Conservation (phyloP, 1,140 invertebrate genomes). For the Atta texana region DNA sequence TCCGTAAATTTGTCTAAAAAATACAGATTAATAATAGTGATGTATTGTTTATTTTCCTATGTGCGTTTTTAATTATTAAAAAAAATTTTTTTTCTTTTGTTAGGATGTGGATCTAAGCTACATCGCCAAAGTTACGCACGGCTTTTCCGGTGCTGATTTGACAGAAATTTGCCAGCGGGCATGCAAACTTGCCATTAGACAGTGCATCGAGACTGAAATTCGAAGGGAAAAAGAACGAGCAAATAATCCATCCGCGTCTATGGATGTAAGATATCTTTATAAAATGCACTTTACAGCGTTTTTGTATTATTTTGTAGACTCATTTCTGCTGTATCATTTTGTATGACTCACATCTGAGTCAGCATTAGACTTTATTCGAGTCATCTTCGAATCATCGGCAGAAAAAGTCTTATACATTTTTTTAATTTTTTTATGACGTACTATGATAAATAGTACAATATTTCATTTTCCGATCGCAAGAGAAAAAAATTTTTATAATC, state of each 20-base stretch:
- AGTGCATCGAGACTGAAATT: constrained; percentile 99
- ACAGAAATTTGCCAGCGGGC: constrained; percentile 99
- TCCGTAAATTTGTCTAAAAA: neutral
- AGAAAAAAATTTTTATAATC: constrained; percentile 19
- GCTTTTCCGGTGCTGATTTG: constrained; percentile 99
- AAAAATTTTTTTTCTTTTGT: constrained; percentile 64
- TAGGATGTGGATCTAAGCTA: constrained; percentile 97
- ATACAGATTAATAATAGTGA: neutral
- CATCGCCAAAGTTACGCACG: constrained; percentile 98
- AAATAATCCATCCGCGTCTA: constrained; percentile 92
- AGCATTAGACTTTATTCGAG: neutral
- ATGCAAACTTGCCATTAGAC: constrained; percentile 99
- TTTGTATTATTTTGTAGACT: neutral
- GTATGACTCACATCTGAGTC: constrained; percentile 36
- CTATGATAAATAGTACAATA: constrained; percentile 18
- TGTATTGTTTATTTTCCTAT: neutral
- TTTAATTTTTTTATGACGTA: constrained; percentile 31
- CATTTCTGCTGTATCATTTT: constrained; percentile 6
- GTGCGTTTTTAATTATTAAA: neutral
- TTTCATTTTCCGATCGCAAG: neutral
- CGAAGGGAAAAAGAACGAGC: constrained; percentile 94
- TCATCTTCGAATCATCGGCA: neutral
- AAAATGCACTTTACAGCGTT: constrained; percentile 29
- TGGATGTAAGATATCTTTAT: constrained; percentile 91
- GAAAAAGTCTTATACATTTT: neutral